These are phyloP conservation scores for Dusona sp. DNA, from an alignment of 2,888 invertebrate genomes.

Conservation along the genomic window DNA sequence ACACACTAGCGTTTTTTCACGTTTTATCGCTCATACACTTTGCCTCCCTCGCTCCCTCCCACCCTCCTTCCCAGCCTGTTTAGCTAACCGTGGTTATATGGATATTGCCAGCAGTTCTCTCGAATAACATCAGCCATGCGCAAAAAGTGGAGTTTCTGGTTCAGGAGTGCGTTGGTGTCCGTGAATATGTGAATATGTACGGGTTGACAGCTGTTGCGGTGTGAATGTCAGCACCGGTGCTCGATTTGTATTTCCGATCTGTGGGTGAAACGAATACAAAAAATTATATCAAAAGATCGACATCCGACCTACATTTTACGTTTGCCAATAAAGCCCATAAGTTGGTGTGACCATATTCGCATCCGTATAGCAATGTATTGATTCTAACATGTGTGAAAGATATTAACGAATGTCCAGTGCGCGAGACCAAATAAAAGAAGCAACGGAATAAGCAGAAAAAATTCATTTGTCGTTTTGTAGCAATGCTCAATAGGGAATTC, in stretches of 20 bases:
- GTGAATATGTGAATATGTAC: neutral
- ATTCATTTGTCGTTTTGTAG: neutral
- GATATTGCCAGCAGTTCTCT: constrained; percentile 34
- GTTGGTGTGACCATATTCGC: constrained; percentile 1
- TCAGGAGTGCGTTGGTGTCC: no score
- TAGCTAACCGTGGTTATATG: constrained; percentile 2
- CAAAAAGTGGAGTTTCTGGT: constrained; percentile 5
- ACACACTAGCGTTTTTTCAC: neutral
- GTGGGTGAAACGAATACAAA: constrained; percentile 27
- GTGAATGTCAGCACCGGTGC: constrained; percentile 15
- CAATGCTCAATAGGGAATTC: neutral
- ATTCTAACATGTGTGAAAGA: no score
- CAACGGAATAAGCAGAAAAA: neutral
- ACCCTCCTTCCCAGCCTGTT: neutral
- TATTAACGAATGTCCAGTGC: no score
- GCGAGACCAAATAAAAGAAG: neutral
- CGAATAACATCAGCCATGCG: neutral
- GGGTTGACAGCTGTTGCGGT: constrained; percentile 37
- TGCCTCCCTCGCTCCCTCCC: neutral
- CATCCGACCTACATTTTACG: constrained; percentile 31
- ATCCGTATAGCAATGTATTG: no score
- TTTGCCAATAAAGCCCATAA: constrained; percentile 47
- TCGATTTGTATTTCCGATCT: constrained; percentile 14
- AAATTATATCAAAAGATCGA: constrained; percentile 5
- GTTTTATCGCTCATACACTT: neutral